Evolutionary conservation across 1,140 invertebrate species (phyloP).

Genomic region (Ceratina australensis): DNA sequence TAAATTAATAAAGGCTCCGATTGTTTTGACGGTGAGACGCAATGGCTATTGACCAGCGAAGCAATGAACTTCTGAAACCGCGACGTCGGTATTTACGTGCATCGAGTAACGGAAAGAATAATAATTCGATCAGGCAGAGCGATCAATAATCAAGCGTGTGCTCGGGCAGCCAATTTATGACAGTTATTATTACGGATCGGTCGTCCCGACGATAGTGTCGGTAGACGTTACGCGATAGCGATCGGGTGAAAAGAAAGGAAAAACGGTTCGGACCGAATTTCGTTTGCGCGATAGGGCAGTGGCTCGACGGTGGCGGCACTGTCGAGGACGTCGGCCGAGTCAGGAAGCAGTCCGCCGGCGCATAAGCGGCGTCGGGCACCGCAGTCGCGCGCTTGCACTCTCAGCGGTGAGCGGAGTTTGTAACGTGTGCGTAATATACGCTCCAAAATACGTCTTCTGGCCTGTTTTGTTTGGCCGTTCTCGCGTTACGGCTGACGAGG

Average conservation of each 20-base stretch:
- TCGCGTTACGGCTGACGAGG: slow-evolving; percentile 1
- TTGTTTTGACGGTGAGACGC: slow-evolving; percentile 64
- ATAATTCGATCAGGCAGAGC: too few species aligned
- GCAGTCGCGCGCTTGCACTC: slow-evolving; percentile 79
- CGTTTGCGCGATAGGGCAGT: slow-evolving; percentile 36
- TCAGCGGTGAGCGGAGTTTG: slow-evolving; percentile 68
- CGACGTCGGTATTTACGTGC: too few species aligned
- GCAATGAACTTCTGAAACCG: slow-evolving; percentile 49
- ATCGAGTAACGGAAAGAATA: too few species aligned
- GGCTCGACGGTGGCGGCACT: slow-evolving; percentile 55
- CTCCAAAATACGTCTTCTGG: slow-evolving; percentile 27
- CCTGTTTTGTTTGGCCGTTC: slow-evolving; percentile 25
- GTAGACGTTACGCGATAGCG: not conserved
- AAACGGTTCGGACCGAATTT: not conserved
- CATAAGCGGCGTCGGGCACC: slow-evolving; percentile 65
- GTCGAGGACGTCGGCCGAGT: slow-evolving; percentile 53
- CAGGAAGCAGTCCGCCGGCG: slow-evolving; percentile 68
- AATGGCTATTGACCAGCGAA: slow-evolving; percentile 64
- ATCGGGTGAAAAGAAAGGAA: not conserved
- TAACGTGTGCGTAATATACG: slow-evolving; percentile 50
- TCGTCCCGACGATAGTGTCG: too few species aligned
- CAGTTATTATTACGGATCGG: too few species aligned
- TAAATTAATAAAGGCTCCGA: slow-evolving; percentile 53
- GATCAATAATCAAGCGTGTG: too few species aligned
- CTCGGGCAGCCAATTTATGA: too few species aligned